Percentiles rank a stretch among this genome's conserved stretches.
Conservation (phyloP, 1,140 invertebrate species). For the Bombus affinis region DNA sequence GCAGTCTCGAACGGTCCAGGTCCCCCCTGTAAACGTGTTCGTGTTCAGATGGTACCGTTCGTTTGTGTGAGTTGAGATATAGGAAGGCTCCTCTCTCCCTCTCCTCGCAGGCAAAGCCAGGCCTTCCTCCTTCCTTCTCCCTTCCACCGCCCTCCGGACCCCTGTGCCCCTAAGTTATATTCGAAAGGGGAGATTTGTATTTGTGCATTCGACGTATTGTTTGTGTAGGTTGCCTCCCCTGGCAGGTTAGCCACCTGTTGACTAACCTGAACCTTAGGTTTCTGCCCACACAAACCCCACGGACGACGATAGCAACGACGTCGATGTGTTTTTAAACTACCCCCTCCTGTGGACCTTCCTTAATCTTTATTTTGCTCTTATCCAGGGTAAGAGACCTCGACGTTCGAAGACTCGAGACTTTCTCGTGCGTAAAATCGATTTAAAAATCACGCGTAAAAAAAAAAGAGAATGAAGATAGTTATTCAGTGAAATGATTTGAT, state of each 20-base stretch:
- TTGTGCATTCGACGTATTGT: slow-evolving; percentile 81
- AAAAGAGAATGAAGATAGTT: not conserved
- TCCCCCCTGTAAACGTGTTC: slow-evolving; percentile 73
- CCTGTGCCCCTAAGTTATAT: slow-evolving; percentile 72
- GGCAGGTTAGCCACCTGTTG: slow-evolving; percentile 83
- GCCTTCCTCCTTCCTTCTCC: slow-evolving; percentile 44
- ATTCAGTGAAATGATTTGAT: not conserved
- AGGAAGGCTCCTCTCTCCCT: slow-evolving; percentile 67
- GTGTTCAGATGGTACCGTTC: slow-evolving; percentile 71
- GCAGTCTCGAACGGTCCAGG: slow-evolving; percentile 81
- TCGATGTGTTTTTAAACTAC: slow-evolving; percentile 70
- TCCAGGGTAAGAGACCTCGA: slow-evolving; percentile 73
- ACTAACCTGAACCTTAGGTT: slow-evolving; percentile 78
- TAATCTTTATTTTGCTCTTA: slow-evolving; percentile 75
- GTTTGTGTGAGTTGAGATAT: slow-evolving; percentile 79
- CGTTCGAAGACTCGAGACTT: slow-evolving; percentile 19
- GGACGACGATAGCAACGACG: slow-evolving; percentile 29
- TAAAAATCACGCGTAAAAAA: too few relatives aligned
- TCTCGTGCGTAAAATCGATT: slow-evolving; percentile 68
- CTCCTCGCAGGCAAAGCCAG: slow-evolving; percentile 44
- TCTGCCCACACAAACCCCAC: slow-evolving; percentile 69
- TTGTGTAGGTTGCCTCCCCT: slow-evolving; percentile 80
- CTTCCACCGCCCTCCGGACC: slow-evolving; percentile 29
- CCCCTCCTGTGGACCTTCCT: slow-evolving; percentile 56
- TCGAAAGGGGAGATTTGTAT: slow-evolving; percentile 78